These are phyloP conservation scores for Microctonus hyperodae DNA, from an alignment of 2,888 invertebrate genomes.

Conservation along the genomic window DNA sequence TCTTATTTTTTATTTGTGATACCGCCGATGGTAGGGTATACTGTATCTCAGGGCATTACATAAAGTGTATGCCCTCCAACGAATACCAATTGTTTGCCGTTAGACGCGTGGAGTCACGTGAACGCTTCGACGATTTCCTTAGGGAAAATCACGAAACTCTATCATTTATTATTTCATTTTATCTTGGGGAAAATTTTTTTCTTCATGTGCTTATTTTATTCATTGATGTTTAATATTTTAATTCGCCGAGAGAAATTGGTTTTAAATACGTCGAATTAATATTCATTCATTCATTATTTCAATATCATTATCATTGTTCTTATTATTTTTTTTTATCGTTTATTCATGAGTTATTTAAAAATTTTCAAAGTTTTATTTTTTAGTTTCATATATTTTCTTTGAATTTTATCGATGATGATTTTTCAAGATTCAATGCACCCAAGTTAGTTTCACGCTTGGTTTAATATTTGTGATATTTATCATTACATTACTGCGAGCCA, in stretches of 20 bases:
- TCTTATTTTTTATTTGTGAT: not conserved
- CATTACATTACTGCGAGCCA: not conserved
- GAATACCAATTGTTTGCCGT: conserved; percentile 26
- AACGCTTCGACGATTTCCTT: conserved; percentile 24
- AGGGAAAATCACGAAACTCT: conserved; percentile 12
- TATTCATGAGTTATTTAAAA: not conserved
- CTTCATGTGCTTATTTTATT: not conserved
- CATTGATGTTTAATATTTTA: not conserved
- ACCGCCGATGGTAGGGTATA: not conserved
- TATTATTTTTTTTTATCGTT: not conserved
- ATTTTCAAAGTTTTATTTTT: not conserved
- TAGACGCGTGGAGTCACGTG: conserved; percentile 24
- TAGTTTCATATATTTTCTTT: not conserved
- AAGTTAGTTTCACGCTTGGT: conserved; percentile 13
- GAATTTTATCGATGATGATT: not conserved
- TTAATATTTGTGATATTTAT: not conserved
- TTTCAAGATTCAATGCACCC: not conserved
- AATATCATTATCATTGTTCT: not conserved
- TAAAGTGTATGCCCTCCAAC: not conserved
- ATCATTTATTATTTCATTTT: conserved; percentile 6
- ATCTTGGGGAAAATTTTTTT: no score
- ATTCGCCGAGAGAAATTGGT: not conserved
- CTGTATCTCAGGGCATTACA: not conserved
- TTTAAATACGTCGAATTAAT: not conserved
- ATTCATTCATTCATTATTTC: not conserved